Evolutionary conservation across 2,113 vertebrate genomes (phyloP).

Genomic region (Microcebus lehilahytsara): DNA sequence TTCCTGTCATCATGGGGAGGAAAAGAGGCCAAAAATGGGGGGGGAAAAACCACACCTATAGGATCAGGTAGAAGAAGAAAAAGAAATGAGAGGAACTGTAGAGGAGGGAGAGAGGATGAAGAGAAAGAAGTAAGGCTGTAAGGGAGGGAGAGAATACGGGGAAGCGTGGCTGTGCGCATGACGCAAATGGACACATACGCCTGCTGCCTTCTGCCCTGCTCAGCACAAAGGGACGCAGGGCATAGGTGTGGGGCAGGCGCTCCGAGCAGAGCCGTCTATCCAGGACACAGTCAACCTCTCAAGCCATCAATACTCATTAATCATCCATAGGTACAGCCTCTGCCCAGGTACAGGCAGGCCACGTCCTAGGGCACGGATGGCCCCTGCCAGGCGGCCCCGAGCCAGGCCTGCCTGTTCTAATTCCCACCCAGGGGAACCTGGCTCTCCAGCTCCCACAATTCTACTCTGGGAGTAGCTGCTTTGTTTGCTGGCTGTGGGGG

Average conservation of each 20-base stretch:
- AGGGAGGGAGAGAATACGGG: neutral
- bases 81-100: neutral
- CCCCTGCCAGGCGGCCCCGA: neutral
- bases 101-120: neutral
- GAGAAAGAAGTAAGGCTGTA: neutral
- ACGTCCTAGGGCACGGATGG: neutral
- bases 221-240: neutral
- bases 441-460: neutral
- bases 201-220: neutral
- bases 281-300: neutral
- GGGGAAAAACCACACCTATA: neutral
- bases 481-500: constrained; percentile 38
- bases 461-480: neutral
- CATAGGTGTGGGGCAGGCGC: neutral
- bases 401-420: neutral
- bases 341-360: neutral
- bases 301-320: neutral
- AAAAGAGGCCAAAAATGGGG: neutral
- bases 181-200: too few relatives aligned
- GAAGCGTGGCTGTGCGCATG: neutral
- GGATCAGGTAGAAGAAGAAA: neutral
- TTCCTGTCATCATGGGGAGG: neutral
- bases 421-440: constrained; percentile 9
- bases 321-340: neutral
- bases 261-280: fast-evolving